Evolutionary conservation across 2,888 invertebrate species (phyloP).

Genomic region (Melipona beecheii): DNA sequence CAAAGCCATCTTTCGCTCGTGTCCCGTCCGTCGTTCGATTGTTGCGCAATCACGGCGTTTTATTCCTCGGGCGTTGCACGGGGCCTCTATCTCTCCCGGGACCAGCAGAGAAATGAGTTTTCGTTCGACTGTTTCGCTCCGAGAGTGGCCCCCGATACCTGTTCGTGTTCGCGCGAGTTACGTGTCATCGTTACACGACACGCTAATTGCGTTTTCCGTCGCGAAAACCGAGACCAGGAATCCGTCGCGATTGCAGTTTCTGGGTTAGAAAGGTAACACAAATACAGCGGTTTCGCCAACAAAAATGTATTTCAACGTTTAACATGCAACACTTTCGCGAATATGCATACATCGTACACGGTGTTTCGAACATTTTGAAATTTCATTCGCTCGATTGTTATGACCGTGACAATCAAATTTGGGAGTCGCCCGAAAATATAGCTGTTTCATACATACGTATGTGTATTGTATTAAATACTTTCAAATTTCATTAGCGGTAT

Average conservation of each 20-base stretch:
- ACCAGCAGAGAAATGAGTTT: slow-evolving; percentile 15
- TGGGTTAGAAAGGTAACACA: slow-evolving; percentile 17
- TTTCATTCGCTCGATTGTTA: no score
- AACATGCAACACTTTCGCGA: no score
- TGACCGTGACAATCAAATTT: no score
- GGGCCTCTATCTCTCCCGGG: not conserved
- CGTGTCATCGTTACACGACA: slow-evolving; percentile 47
- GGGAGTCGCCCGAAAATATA: no score
- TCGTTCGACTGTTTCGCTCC: not conserved
- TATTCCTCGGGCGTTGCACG: slow-evolving; percentile 6
- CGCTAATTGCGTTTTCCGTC: slow-evolving; percentile 22
- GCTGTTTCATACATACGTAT: no score
- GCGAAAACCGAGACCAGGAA: slow-evolving; percentile 48
- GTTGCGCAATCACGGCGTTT: slow-evolving; percentile 28
- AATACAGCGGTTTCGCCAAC: not conserved
- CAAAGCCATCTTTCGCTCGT: slow-evolving; percentile 37
- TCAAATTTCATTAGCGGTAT: no score
- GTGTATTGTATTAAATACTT: no score
- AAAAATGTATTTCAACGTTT: no score
- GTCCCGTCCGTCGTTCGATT: slow-evolving; percentile 11
- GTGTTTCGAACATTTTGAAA: no score
- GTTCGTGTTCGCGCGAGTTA: not conserved
- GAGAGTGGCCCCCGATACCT: not conserved
- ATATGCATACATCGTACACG: no score
- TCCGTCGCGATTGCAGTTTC: slow-evolving; percentile 44